phyloP scores from a whole-genome alignment of 1,140 invertebrate species.

The Steinernema feltiae region DNA sequence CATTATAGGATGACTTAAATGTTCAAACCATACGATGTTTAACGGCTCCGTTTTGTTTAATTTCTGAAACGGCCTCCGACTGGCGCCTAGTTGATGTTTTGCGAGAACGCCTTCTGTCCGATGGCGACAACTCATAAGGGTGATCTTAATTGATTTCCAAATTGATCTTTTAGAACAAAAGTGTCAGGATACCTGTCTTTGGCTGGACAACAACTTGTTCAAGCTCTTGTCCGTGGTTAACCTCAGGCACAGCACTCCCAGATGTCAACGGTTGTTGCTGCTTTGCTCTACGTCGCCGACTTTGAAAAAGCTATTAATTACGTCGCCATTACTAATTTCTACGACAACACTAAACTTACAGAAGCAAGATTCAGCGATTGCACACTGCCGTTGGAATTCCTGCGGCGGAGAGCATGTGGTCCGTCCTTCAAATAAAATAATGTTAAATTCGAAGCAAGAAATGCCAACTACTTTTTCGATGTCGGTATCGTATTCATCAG shows the following conservation, averaged over 20 bases:
- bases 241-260: neutral
- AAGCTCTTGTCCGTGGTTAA: neutral
- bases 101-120: neutral
- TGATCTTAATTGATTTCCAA: neutral
- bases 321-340: neutral
- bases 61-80: neutral
- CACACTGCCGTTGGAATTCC: conserved; percentile 24
- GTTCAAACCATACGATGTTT: neutral
- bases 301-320: conserved; percentile 10
- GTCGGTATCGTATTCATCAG: conserved; percentile 8
- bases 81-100: neutral
- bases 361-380: conserved; percentile 25
- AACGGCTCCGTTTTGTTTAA: neutral
- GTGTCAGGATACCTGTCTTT: neutral
- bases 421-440: neutral
- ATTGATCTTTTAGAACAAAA: neutral
- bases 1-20: neutral
- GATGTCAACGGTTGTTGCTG: neutral
- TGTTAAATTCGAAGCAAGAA: neutral
- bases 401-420: conserved; percentile 11
- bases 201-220: neutral
- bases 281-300: conserved; percentile 17
- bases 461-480: neutral
- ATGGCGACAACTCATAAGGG: neutral
- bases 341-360: neutral